Base-by-base conservation (phyloP, 2,113 vertebrate genomes). In the Chlamydotis undulata region DNA sequence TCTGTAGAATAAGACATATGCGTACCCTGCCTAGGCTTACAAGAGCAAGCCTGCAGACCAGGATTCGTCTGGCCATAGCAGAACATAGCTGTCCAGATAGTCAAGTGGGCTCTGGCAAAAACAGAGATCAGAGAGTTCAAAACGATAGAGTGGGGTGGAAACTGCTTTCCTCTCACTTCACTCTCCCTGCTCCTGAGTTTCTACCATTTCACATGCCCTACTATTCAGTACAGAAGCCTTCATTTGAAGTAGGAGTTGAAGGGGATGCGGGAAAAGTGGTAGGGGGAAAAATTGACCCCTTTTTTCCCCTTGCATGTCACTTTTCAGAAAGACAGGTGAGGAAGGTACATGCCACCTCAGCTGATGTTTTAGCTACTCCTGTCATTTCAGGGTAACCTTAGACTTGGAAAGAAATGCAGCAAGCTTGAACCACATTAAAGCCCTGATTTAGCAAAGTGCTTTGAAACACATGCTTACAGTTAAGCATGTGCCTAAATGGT, bases 401-500 rank as follows among this genome's bases (percentile, higher is more conserved):
- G 59, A 92, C 55, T 89, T 83, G 68, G 59, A 47, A 94, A 85
- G 55, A 91, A 95, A 84, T 28, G 50, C 21, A 28, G 67, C 73
- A 78, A 56, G n/a, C 8, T 93, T 67, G 61, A 87, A 68, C 70
- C 93, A 74, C 81, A 85, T 89, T 82, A 94, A 95, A 95, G 77
- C 18, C 29, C 57, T 80, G 70, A 91, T 92, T 93, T 93, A 94
- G 61, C 50, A 55, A 88, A 96, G 68, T 92, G 74, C 91, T 97
- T 87, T 19, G 33, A 87, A 90, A 95, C 96, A 94, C 65, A 87
- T 95, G 83, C 92, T 91, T 83, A 83, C 53, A 68, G 85, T 94
- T 94, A 96, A 90, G 49, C 49, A 41, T 59, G 18, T 80, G 76
- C 92, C 87, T 97, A 97, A 94, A 88, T 74, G 91, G 65, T 95